These are phyloP conservation scores for Caranx ignobilis DNA, from an alignment of 2,113 vertebrate species.

Conservation along the genomic window DNA sequence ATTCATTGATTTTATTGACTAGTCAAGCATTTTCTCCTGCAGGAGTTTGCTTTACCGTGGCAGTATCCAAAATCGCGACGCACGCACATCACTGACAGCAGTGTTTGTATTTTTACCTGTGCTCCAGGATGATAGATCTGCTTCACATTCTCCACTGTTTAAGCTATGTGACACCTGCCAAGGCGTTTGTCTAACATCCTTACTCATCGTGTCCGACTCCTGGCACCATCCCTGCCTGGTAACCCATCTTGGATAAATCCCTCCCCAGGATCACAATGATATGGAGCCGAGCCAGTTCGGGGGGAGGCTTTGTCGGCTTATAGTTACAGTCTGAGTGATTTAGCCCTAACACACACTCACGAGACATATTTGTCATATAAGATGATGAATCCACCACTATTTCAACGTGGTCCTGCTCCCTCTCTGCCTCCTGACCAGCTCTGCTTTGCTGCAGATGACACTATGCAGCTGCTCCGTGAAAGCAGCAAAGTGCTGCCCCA, in stretches of 20 bases:
- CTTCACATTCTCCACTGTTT: neutral
- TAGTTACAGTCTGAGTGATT: neutral
- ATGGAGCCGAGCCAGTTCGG: slow-evolving; percentile 31
- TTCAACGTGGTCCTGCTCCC: slow-evolving; percentile 2
- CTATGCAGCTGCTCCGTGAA: slow-evolving; percentile 34
- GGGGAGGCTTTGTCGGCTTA: slow-evolving; percentile 9
- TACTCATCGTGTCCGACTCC: slow-evolving; percentile 37
- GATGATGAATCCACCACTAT: neutral
- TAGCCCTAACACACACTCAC: neutral
- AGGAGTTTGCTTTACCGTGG: slow-evolving; percentile 6
- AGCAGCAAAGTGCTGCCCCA: slow-evolving; percentile 41
- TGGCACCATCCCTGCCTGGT: slow-evolving; percentile 41
- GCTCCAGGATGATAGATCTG: slow-evolving; percentile 19
- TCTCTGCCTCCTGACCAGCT: neutral
- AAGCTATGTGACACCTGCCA: slow-evolving; percentile 7
- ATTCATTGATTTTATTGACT: slow-evolving; percentile 56
- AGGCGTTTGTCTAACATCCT: slow-evolving; percentile 43
- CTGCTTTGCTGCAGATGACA: slow-evolving; percentile 26
- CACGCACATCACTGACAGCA: neutral
- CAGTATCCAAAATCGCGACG: neutral
- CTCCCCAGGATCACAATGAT: slow-evolving; percentile 26
- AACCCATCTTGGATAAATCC: slow-evolving; percentile 30
- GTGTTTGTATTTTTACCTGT: neutral
- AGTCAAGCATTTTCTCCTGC: slow-evolving; percentile 21
- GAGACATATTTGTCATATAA: neutral